These are phyloP conservation scores for Rhynchotus rufescens DNA, from an alignment of 2,797 vertebrate genomes.

Conservation along the genomic window DNA sequence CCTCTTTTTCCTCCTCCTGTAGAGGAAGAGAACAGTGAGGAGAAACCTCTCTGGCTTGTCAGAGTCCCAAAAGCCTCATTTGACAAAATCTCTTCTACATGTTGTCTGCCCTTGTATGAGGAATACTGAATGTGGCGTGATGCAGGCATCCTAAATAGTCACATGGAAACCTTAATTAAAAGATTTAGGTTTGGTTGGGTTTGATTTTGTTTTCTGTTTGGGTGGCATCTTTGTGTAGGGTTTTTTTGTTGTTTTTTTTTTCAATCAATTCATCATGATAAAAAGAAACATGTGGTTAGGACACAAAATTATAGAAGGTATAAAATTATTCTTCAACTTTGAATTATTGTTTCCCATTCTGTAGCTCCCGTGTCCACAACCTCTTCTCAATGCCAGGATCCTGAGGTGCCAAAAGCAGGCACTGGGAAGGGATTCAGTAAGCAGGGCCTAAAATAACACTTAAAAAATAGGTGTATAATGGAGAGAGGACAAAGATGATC, in stretches of 20 bases:
- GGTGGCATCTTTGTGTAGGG: too few species aligned
- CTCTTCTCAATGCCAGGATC: slow-evolving; percentile 38
- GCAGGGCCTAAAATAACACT: slow-evolving; percentile 57
- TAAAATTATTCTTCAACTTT: background rate
- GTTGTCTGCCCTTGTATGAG: background rate
- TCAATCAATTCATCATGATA: background rate
- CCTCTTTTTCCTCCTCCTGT: background rate
- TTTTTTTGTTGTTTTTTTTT: too few species aligned
- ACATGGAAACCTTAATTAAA: background rate
- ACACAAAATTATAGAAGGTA: background rate
- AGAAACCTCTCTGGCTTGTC: background rate
- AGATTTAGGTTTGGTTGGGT: background rate
- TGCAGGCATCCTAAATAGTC: background rate
- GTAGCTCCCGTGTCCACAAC: slow-evolving; percentile 35
- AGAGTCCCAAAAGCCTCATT: slow-evolving; percentile 4
- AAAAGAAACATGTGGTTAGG: background rate
- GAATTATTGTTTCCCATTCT: background rate
- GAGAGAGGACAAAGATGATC: slow-evolving; percentile 41
- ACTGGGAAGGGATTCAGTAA: slow-evolving; percentile 46
- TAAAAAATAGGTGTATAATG: slow-evolving; percentile 62
- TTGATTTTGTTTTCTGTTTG: background rate
- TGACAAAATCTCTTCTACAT: background rate
- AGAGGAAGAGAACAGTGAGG: background rate
- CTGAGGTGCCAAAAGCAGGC: slow-evolving; percentile 56
- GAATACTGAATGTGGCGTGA: background rate